A percentile compares a stretch with the other conserved stretches of the same genome.
Evolutionary conservation across 2,113 vertebrate genomes (phyloP).

Genomic region (Diadophis punctatus): DNA sequence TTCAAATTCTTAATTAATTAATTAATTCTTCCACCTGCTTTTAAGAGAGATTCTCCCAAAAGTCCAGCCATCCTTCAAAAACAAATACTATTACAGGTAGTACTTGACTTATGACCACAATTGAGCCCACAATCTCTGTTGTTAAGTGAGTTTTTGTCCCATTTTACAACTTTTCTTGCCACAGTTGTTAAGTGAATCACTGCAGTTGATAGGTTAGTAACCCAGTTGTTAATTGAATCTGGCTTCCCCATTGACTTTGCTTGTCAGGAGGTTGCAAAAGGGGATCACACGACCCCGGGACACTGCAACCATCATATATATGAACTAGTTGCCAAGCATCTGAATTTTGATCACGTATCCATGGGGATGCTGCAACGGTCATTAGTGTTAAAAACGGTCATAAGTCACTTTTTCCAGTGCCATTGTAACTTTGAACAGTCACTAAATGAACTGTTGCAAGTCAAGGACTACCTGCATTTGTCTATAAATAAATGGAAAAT

Average conservation of each 20-base stretch:
- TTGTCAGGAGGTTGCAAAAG: not conserved
- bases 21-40: slow-evolving; percentile 27
- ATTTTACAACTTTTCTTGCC: not conserved
- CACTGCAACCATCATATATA: not conserved
- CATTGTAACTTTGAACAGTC: not conserved
- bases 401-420: not conserved
- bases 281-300: no score
- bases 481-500: not conserved
- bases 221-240: not conserved
- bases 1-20: slow-evolving; percentile 31
- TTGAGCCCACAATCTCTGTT: not conserved
- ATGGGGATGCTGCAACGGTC: not conserved
- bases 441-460: no score
- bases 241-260: not conserved
- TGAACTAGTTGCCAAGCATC: not conserved
- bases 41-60: not conserved
- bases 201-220: not conserved
- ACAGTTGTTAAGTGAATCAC: not conserved
- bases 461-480: not conserved
- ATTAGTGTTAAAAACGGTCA: not conserved
- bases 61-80: not conserved
- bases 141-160: not conserved
- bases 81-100: not conserved
- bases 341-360: not conserved
- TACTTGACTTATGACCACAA: not conserved